Evolutionary conservation across 2,113 vertebrate species (phyloP), one percentile per base, ranked within the genome.

Genomic region (Pluvianellus socialis): DNA sequence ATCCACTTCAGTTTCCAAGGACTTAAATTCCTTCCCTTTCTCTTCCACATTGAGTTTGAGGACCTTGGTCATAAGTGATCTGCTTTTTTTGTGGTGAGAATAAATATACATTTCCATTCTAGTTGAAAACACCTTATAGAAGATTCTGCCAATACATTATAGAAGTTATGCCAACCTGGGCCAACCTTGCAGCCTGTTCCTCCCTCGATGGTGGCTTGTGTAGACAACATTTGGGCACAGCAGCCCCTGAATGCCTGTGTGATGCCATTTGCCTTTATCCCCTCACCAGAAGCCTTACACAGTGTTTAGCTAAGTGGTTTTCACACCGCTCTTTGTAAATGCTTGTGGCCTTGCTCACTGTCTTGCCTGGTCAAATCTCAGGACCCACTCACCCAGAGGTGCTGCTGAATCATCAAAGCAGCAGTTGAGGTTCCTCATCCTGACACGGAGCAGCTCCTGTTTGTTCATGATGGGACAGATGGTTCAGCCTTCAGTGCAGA

Each of bases 311-410:
- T 10, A 27, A 55, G 35, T 50, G 55, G 3, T 26, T 63, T 35
- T 76, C 35, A 27, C 35, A 45, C 16, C 38, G 9, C 8, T 50
- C 27, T 62, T 35, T 38, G 19, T 44, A 44, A 70, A 80, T 9
- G 21, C 14, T 26, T 35, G 24, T 19, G 61, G 12, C 27, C 19
- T 76, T 38, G 12, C 27, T 71, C 14, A 10, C 44, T 40, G 22
- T 30, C 10, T 30, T 21, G 10, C 42, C 33, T 47, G 47, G 20
- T 68, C 40, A 62, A 28, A 33, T 42, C 30, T 80, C 27, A 21
- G 17, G 35, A 82, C 16, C 8, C 0, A 2, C 40, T 81, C 19
- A 33, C 42, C 22, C 10, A 1, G 2, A n/a, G 33, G 23, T 47
- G 33, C 30, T 49, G 14, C 35, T 55, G 58, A 28, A 27, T 56